Evolutionary conservation across 2,113 vertebrate genomes (phyloP), one percentile per base, ranked within the genome.

Genomic region (Macquaria australasica): DNA sequence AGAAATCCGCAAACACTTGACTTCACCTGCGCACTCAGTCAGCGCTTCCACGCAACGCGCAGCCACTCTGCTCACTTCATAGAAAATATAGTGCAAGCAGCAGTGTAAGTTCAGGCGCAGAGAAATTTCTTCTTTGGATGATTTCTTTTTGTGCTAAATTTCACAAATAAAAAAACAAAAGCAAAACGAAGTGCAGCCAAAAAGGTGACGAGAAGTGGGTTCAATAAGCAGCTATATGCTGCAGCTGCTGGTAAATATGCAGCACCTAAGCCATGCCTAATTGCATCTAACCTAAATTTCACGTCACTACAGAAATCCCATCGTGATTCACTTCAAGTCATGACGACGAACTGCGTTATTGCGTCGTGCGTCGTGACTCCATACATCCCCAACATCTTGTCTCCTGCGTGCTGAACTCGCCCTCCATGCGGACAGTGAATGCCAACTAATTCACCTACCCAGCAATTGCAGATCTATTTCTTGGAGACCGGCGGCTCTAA

Each of bases 261-360:
- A 58, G 77, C 85, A 20, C 79, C 8, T 21, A 3, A 81, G 56
- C 77, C 88, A 63, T 80, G 80, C 23, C 85, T 79, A 83, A 90
- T 90, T 89, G 84, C 83, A 67, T 70, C 85, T 56, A 89, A 77
- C 87, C 91, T 63, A 76, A 87, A 90, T 89, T 77, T 89, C 91
- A 92, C 93, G 95, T 96, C 95, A 95, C 87, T n/a, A 79, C 72
- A 88, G 87, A 92, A 90, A 92, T 89, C 89, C 91, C 92, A 70
- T 74, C 80, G 88, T 93, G 90, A 94, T 89, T 94, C 92, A 89
- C 88, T 87, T 91, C 81, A 77, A 86, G 91, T 92, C 91, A 85
- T 95, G 94, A 95, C 94, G 92, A 94, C 94, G 92, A 94, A 67
- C 73, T 8, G 86, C 74, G 82, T 45, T 34, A 34, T 34, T 88